These are phyloP conservation scores for Argyra leucocephala DNA, from an alignment of 2,888 invertebrate species.

Conservation along the genomic window DNA sequence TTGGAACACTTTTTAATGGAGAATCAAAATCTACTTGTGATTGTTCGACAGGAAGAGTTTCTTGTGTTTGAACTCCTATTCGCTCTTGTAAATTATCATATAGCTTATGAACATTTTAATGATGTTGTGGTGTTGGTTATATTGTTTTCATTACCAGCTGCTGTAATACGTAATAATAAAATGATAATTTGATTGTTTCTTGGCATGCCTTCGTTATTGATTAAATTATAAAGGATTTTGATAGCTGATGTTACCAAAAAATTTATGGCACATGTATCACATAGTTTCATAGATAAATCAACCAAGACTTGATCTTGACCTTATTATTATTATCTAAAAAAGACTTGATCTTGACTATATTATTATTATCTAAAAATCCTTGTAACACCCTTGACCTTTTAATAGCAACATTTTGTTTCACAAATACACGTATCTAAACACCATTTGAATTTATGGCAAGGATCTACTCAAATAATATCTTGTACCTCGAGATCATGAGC, in stretches of 20 bases:
- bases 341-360: slow-evolving; percentile 74
- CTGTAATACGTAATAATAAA: slow-evolving; percentile 80
- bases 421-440: slow-evolving; percentile 95
- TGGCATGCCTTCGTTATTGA: slow-evolving; percentile 83
- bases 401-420: slow-evolving; percentile 92
- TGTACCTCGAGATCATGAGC: slow-evolving; percentile 93
- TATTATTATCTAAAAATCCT: slow-evolving; percentile 89
- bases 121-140: slow-evolving; percentile 62
- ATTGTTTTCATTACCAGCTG: slow-evolving; percentile 66
- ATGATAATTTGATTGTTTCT: slow-evolving; percentile 84
- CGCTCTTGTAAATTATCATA: slow-evolving; percentile 71
- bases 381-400: slow-evolving; percentile 86
- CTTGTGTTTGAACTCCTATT: slow-evolving; percentile 57
- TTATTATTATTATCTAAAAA: slow-evolving; percentile 48
- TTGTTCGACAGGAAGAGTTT: slow-evolving; percentile 55
- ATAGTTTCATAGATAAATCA: slow-evolving; percentile 91
- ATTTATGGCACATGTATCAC: slow-evolving; percentile 94
- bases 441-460: slow-evolving; percentile 98
- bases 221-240: slow-evolving; percentile 79
- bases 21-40: slow-evolving; percentile 68
- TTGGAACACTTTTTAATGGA: slow-evolving; percentile 75
- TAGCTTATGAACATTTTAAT: slow-evolving; percentile 71
- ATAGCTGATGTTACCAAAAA: slow-evolving; percentile 87
- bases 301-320: slow-evolving; percentile 81
- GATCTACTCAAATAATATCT: slow-evolving; percentile 93